Base-by-base conservation (phyloP, 2,888 invertebrate genomes). In the Xestia c-nigrum region DNA sequence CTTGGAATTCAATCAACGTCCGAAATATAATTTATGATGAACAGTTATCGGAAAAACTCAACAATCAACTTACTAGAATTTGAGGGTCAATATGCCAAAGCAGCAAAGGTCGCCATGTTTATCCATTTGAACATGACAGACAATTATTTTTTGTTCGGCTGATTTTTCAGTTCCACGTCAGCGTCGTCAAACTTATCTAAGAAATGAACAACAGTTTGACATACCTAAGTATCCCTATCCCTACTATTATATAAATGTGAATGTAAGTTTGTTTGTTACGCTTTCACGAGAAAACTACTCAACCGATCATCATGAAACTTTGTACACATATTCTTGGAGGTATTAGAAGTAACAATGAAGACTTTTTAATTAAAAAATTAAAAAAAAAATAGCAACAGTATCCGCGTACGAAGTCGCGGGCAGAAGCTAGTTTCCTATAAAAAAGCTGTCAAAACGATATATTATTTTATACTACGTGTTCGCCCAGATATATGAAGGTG, bases 1-100 rank as follows among this genome's bases (percentile, higher is more conserved):
- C n/a, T 7, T 66, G 7, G 16, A 55, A 46, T 47, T 79, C 69
- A 75, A 75, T 79, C 75, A 47, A 75, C 38, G 79, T 61, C 21
- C 16, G 7, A 74, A 61, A n/a, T 31, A 43, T 21, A 61, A 50
- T 47, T 31, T 24, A 19, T n/a, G 46, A 31, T 55, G 3, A 12
- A 55, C n/a, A 19, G n/a, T 40, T 61, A 4, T 43, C 40, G 14
- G 31, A 43, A 50, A 50, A 19, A 50, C 0, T 21, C 1, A 31
- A 16, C 6, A 19, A 31, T 24, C 31, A 43, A 43, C 31, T 46
- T 10, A 19, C 31, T 38, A 16, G 46, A 78, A 78, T 71, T 70
- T 5, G 3, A 12, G 1, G 55, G 47, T 50, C 64, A 43, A 64
- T 40, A 75, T 55, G 24, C 24, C 78, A 55, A 67, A 66, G 24